Evolutionary conservation across 2,888 invertebrate species (phyloP).

Genomic region (Sicus ferrugineus): DNA sequence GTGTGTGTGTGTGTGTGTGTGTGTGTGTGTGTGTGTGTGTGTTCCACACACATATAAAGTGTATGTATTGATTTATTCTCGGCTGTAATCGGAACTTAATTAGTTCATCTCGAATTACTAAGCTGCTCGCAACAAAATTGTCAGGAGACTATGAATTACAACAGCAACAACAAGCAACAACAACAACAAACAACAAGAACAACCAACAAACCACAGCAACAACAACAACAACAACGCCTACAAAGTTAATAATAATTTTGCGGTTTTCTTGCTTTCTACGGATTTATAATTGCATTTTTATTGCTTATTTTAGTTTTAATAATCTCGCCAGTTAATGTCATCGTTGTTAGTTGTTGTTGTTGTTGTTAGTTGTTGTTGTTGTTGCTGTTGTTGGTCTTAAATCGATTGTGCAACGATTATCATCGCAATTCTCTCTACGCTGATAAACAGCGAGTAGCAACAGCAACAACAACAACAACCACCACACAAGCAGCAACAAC

Average conservation of each 20-base stretch:
- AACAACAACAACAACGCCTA: background rate
- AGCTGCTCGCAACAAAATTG: constrained; percentile 4
- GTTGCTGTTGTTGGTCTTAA: background rate
- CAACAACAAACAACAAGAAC: background rate
- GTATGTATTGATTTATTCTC: too few relatives aligned
- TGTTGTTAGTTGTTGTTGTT: constrained; percentile 2
- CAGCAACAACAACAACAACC: constrained; percentile 3
- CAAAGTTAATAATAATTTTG: background rate
- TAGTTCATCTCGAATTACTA: constrained; percentile 33
- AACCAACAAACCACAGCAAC: background rate
- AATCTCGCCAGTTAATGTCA: background rate
- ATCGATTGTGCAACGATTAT: constrained; percentile 26
- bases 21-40: too few relatives aligned
- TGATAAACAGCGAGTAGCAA: background rate
- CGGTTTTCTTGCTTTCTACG: background rate
- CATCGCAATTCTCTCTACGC: constrained; percentile 10
- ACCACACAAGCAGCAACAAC: background rate
- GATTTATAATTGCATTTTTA: background rate
- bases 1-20: too few relatives aligned
- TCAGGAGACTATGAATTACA: background rate
- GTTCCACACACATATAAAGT: too few relatives aligned
- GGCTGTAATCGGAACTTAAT: constrained; percentile 5
- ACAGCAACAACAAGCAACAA: constrained; percentile 17
- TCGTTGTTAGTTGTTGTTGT: background rate
- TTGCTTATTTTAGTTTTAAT: background rate